Percentiles rank a stretch among this genome's conserved stretches.
Conservation (phyloP, 2,797 vertebrate species). For the Leuciscus waleckii region DNA sequence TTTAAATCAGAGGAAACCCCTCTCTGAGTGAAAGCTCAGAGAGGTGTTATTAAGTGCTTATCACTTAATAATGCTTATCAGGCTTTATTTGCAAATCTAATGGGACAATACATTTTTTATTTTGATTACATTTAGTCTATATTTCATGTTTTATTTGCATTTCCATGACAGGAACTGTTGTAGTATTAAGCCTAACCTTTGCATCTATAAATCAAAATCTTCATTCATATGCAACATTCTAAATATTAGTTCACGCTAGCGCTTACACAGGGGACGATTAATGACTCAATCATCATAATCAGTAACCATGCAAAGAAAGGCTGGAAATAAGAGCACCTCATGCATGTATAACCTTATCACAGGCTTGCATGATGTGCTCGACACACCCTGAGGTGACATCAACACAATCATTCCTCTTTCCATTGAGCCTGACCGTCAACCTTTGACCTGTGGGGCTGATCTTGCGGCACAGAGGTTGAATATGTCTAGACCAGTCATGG, state of each 20-base stretch:
- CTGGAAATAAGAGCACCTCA: slow-evolving; percentile 67
- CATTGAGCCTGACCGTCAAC: slow-evolving; percentile 77
- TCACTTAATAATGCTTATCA: slow-evolving; percentile 29
- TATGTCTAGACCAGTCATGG: slow-evolving; percentile 74
- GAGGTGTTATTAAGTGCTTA: background rate
- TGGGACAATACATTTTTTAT: slow-evolving; percentile 20
- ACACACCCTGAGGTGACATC: slow-evolving; percentile 66
- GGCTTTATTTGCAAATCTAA: slow-evolving; percentile 43
- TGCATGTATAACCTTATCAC: slow-evolving; percentile 72
- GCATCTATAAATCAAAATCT: slow-evolving; percentile 43
- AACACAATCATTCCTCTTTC: slow-evolving; percentile 71
- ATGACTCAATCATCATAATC: slow-evolving; percentile 45
- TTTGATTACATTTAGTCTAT: slow-evolving; percentile 31
- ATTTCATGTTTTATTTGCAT: slow-evolving; percentile 48
- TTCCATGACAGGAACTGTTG: slow-evolving; percentile 24
- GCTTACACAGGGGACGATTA: slow-evolving; percentile 11
- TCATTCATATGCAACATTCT: slow-evolving; percentile 31
- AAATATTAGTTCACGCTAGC: background rate
- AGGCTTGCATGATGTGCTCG: slow-evolving; percentile 49
- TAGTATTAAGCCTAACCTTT: slow-evolving; percentile 13
- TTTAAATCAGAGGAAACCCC: slow-evolving; percentile 2
- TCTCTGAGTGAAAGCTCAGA: slow-evolving; percentile 35
- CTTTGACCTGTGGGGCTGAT: slow-evolving; percentile 68
- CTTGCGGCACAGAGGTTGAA: slow-evolving; percentile 67
- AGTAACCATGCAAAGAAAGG: slow-evolving; percentile 16